Evolutionary conservation across 2,113 vertebrate genomes (phyloP).

Genomic region (Menura novaehollandiae): DNA sequence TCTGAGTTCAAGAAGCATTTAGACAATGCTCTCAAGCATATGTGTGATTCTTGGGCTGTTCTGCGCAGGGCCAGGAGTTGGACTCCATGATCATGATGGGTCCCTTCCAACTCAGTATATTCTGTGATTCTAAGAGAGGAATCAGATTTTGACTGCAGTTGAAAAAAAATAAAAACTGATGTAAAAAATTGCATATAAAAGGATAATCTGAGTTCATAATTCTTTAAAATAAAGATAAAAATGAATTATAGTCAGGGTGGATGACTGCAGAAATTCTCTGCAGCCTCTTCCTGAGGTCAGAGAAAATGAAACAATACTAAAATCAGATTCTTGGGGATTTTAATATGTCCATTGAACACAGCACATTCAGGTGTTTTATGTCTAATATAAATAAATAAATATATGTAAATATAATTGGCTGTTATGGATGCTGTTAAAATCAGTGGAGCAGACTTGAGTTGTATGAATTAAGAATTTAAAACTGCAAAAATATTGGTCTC

Average conservation of each 20-base stretch:
- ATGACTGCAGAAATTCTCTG: neutral
- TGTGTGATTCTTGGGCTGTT: neutral
- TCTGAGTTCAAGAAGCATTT: neutral
- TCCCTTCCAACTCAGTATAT: neutral
- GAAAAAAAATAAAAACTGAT: neutral
- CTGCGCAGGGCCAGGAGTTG: neutral
- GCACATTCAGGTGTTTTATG: neutral
- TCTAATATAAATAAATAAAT: neutral
- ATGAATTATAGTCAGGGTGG: neutral
- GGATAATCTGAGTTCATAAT: neutral
- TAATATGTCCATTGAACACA: neutral
- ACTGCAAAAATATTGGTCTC: neutral
- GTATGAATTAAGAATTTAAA: neutral
- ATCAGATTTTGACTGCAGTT: neutral
- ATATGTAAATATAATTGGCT: neutral
- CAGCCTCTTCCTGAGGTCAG: neutral
- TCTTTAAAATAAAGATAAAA: neutral
- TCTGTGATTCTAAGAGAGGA: neutral
- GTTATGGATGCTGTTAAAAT: neutral
- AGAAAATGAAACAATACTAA: neutral
- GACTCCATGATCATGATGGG: accelerated
- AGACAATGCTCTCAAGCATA: accelerated
- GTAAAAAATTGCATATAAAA: neutral
- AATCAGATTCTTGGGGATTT: neutral
- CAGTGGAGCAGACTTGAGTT: neutral